Percentiles rank a stretch among this genome's conserved stretches.
phyloP scores from a whole-genome alignment of 37 sponge, comb jelly and placozoan genomes.

The Chondrilla cf. caribensis region DNA sequence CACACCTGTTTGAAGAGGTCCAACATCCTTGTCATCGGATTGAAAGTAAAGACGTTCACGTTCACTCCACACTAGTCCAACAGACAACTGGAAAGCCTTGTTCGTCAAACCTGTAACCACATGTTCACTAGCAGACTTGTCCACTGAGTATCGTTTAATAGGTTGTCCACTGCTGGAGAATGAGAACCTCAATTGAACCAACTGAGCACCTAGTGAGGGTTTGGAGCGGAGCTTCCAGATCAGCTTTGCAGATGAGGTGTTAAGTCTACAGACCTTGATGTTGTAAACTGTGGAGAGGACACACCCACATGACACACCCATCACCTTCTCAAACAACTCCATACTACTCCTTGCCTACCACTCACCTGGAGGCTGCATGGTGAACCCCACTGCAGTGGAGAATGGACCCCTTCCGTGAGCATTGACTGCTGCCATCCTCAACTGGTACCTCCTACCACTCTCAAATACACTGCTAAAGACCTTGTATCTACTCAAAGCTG shows the following conservation, averaged over 20 bases:
- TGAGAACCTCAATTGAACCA: no score
- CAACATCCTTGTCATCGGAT: no score
- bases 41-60: no score
- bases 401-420: background rate
- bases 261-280: background rate
- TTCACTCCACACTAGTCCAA: no score
- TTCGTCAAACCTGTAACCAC: no score
- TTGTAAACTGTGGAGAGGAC: background rate
- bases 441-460: background rate
- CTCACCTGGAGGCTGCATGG: background rate
- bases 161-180: no score
- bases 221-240: background rate
- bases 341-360: no score
- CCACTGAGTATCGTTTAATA: no score
- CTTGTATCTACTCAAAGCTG: background rate
- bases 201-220: no score
- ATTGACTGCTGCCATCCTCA: conserved; percentile 3
- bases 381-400: background rate
- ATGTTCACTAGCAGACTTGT: no score
- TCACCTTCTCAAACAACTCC: background rate
- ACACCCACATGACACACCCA: background rate
- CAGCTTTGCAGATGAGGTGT: background rate
- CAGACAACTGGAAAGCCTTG: no score
- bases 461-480: background rate
- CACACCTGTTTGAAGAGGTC: no score